These are phyloP conservation scores for Halictus rubicundus DNA, from an alignment of 1,140 invertebrate genomes.

Conservation along the genomic window DNA sequence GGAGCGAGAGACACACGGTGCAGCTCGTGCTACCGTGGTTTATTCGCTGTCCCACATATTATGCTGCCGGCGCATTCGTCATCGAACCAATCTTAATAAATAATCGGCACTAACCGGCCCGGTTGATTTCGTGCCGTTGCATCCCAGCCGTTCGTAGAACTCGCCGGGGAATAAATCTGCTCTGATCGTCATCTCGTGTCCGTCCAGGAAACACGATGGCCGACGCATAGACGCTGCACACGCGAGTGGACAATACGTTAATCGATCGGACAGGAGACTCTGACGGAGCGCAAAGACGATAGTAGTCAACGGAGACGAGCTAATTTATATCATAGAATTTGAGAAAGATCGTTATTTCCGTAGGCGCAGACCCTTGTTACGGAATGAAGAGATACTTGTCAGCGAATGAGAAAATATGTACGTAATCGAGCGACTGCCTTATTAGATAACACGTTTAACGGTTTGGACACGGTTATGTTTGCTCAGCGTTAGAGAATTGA, in stretches of 20 bases:
- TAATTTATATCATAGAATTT: too few relatives aligned
- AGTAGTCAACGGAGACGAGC: too few relatives aligned
- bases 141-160: constrained; percentile 50
- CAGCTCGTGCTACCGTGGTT: constrained; percentile 30
- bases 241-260: constrained; percentile 2
- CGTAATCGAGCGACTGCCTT: too few relatives aligned
- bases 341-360: too few relatives aligned
- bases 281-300: background rate
- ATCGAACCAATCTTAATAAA: constrained; percentile 72
- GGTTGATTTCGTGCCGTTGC: background rate
- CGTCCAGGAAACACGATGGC: background rate
- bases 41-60: constrained; percentile 60
- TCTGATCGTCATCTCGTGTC: background rate
- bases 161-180: constrained; percentile 43
- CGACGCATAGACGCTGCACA: constrained; percentile 12
- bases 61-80: constrained; percentile 56
- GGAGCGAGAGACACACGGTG: too few relatives aligned
- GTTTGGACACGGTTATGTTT: too few relatives aligned
- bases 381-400: too few relatives aligned
- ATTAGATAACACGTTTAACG: too few relatives aligned
- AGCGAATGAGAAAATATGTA: too few relatives aligned
- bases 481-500: too few relatives aligned
- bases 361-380: too few relatives aligned
- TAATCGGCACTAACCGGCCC: constrained; percentile 44
- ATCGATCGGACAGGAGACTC: background rate